Evolutionary conservation across 92 coral and sea anemone genomes (phyloP).

Genomic region (Porites lobata): DNA sequence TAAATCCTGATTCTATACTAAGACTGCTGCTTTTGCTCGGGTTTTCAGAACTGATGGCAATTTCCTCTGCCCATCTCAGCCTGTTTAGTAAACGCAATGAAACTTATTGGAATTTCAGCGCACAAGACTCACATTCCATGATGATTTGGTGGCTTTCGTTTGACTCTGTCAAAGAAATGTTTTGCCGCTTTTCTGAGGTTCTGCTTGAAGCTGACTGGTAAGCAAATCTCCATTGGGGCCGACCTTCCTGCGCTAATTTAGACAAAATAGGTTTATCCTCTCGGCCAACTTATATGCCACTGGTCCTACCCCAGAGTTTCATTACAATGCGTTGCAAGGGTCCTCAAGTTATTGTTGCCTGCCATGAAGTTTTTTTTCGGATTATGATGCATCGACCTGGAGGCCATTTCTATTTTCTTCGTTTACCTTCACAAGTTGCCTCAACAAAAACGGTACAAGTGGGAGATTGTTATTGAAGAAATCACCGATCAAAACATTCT

Average conservation of each 20-base stretch:
- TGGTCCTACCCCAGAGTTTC: neutral
- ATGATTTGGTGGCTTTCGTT: neutral
- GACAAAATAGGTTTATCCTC: neutral
- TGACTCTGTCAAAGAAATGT: neutral
- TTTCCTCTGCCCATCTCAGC: neutral
- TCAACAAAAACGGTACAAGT: too few relatives aligned
- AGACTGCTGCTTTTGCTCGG: neutral
- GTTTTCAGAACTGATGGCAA: neutral
- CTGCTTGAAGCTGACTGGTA: neutral
- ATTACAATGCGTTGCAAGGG: neutral
- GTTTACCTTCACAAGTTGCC: too few relatives aligned
- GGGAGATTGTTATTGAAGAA: too few relatives aligned
- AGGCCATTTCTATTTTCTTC: too few relatives aligned
- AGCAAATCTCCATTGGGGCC: neutral
- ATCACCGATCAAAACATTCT: too few relatives aligned
- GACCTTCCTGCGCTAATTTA: neutral
- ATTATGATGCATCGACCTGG: too few relatives aligned
- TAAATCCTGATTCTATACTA: neutral
- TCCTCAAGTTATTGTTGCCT: neutral
- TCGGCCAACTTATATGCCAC: neutral
- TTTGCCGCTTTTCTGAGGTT: neutral
- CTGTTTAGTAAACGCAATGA: neutral
- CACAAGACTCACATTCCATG: neutral
- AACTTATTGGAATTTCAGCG: too few relatives aligned
- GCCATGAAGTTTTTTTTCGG: too few relatives aligned